Evolutionary conservation across 1,140 invertebrate genomes (phyloP), one percentile per base, ranked within the genome.

Genomic region (Drosophila parvula): DNA sequence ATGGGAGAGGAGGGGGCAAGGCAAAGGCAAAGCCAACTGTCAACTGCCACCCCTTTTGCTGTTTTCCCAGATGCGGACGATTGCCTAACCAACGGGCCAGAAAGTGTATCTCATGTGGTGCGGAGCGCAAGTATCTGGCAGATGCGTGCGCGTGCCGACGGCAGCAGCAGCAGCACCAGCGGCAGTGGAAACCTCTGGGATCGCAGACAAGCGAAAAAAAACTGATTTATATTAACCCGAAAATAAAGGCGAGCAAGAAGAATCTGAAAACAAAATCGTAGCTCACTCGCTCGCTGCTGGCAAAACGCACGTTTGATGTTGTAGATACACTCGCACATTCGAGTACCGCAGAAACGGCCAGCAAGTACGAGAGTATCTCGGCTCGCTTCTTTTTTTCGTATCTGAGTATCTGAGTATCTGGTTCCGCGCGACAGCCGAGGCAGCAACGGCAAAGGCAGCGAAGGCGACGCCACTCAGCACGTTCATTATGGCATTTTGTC

Each of bases 401-500:
- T 62, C 34, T 47, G 48, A 51, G 59, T 64, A 45, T 55, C 48
- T 43, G 64, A 69, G 65, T 78, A 78, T 78, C 75, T 78, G 74
- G 74, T 78, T 78, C 75, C 75, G 75, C 75, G 75, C 84, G 81
- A 64, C 79, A 69, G 48, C 80, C 9, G 47, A 30, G n/a, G 28
- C 47, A 50, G n/a, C 48, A 32, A 28, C 32, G 32, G 50, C 50
- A 41, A 12, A 44, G n/a, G 40, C 43, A 18, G 10, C 41, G 63
- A 62, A 59, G 41, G 53, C 68, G 63, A 81, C 76, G 84, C 78
- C 84, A 88, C 83, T 88, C 83, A 80, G 83, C 83, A 88, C 83
- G 83, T 88, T 88, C 83, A 89, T 88, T 88, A 88, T 88, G 84
- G 84, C 78, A 88, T 88, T 88, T 88, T 88, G 84, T 88, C 83